phyloP scores from a whole-genome alignment of 2,113 vertebrate genomes.

The Brachirus orientalis region DNA sequence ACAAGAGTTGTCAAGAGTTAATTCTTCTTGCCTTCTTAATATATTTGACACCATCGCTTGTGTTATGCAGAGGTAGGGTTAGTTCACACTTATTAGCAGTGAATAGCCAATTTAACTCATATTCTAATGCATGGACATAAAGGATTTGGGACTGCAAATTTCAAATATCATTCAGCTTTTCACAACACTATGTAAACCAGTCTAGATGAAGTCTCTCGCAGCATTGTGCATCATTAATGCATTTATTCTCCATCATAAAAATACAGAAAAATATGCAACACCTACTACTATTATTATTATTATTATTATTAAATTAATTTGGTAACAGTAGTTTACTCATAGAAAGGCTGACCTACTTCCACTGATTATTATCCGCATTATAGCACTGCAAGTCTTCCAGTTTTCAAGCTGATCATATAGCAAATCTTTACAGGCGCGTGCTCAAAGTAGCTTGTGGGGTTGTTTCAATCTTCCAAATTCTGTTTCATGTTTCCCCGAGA shows the following conservation, averaged over 20 bases:
- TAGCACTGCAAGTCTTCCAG: not conserved
- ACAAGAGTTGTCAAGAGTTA: too few species aligned
- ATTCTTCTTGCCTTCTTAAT: too few species aligned
- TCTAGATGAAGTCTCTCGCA: constrained; percentile 44
- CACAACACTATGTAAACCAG: constrained; percentile 26
- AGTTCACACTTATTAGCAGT: too few species aligned
- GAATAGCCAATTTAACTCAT: too few species aligned
- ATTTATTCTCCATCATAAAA: constrained; percentile 40
- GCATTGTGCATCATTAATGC: constrained; percentile 29
- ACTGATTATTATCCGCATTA: constrained; percentile 42
- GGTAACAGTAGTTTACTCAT: constrained; percentile 34
- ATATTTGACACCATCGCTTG: too few species aligned
- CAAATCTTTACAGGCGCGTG: constrained; percentile 21
- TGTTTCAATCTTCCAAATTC: not conserved
- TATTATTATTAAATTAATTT: too few species aligned
- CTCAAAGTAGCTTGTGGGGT: not conserved
- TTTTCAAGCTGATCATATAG: constrained; percentile 2
- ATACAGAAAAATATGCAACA: constrained; percentile 15
- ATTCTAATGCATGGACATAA: too few species aligned
- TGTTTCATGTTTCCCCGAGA: not conserved
- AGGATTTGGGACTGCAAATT: not conserved
- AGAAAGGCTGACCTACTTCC: constrained; percentile 46
- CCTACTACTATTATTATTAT: too few species aligned
- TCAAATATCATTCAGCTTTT: constrained; percentile 20
- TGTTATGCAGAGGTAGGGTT: too few species aligned